A percentile compares a stretch with the other conserved stretches of the same genome.
phyloP scores from a whole-genome alignment of 2,888 invertebrate genomes.

The Oscheius sp. region DNA sequence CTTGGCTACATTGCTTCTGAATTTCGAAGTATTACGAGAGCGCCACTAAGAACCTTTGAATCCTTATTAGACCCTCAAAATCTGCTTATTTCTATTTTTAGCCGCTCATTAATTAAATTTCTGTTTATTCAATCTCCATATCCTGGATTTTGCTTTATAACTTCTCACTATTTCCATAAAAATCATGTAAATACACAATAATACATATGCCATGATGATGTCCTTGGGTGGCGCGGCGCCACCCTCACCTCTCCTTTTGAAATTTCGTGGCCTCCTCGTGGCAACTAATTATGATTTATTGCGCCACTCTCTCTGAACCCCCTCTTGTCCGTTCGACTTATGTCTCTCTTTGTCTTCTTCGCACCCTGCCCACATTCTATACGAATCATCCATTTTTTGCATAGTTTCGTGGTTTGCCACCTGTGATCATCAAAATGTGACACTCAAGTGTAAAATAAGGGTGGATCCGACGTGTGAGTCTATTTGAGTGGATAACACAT shows the following conservation, averaged over 20 bases:
- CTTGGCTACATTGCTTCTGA: too few species aligned
- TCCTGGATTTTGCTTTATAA: too few species aligned
- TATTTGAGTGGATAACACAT: neutral
- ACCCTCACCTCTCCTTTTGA: neutral
- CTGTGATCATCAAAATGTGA: slow-evolving; percentile 40
- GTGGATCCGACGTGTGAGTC: neutral
- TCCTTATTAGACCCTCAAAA: too few species aligned
- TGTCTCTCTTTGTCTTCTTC: slow-evolving; percentile 24
- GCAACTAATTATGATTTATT: slow-evolving; percentile 34
- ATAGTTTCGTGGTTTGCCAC: slow-evolving; percentile 21
- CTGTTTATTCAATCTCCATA: too few species aligned
- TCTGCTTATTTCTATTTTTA: too few species aligned
- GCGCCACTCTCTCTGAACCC: slow-evolving; percentile 17
- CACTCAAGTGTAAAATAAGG: neutral
- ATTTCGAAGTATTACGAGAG: too few species aligned
- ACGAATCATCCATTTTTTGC: slow-evolving; percentile 5
- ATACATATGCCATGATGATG: neutral
- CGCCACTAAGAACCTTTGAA: too few species aligned
- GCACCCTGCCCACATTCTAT: slow-evolving; percentile 3
- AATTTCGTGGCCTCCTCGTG: neutral
- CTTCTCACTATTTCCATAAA: too few species aligned
- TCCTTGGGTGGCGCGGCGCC: neutral
- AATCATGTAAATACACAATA: too few species aligned
- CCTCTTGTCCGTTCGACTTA: neutral
- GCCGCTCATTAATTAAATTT: too few species aligned